A percentile compares a stretch with the other conserved stretches of the same genome.
Conservation (phyloP, 2,113 vertebrate genomes). For the Otocyon megalotis region DNA sequence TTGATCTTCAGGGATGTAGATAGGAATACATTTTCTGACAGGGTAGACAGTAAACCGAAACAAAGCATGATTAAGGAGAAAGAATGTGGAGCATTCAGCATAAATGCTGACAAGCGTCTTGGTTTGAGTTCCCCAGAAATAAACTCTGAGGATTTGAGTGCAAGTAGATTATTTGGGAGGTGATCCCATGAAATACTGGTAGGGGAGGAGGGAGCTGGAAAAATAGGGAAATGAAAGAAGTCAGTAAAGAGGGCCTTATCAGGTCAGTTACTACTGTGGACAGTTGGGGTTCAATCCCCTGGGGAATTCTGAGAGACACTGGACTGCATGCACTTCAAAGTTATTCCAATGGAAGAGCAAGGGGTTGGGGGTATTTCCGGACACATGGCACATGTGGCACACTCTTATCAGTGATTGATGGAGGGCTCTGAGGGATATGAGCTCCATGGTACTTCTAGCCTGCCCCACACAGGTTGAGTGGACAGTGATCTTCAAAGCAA, state of each 20-base stretch:
- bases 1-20: not conserved
- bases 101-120: not conserved
- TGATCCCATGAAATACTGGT: not conserved
- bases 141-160: conserved; percentile 19
- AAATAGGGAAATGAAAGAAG: not conserved
- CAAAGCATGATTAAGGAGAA: not conserved
- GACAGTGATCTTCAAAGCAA: not conserved
- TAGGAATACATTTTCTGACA: conserved; percentile 5
- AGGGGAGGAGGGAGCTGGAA: not conserved
- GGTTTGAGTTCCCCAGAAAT: not conserved
- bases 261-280: not conserved
- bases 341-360: not conserved
- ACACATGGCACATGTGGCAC: not conserved
- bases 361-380: not conserved
- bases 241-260: not conserved
- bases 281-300: not conserved
- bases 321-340: not conserved
- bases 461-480: not conserved
- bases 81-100: not conserved
- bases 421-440: not conserved
- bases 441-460: not conserved
- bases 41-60: not conserved
- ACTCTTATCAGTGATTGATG: not conserved
- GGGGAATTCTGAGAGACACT: not conserved
- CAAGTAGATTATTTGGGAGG: not conserved